Conservation (phyloP, 2,113 vertebrate genomes). For the Lamprotornis superbus region DNA sequence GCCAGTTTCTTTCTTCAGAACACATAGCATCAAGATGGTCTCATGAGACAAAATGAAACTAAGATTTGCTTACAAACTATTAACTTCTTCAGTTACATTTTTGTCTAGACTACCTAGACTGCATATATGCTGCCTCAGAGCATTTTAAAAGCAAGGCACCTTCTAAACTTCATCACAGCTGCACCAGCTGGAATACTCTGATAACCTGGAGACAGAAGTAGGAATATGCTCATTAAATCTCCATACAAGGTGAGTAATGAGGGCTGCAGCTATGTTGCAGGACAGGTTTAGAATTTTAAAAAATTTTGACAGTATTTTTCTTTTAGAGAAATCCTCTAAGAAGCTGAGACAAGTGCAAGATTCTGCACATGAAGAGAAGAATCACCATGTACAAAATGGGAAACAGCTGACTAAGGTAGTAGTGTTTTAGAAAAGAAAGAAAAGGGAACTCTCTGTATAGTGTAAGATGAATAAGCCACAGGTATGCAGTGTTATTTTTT, state of each 20-base stretch:
- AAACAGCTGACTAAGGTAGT: not conserved
- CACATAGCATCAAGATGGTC: not conserved
- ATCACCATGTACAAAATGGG: not conserved
- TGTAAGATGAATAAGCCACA: not conserved
- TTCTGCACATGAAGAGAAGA: not conserved
- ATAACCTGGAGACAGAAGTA: not conserved
- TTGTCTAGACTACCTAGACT: not conserved
- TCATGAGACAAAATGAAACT: not conserved
- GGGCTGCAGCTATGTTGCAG: not conserved
- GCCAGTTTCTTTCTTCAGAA: not conserved
- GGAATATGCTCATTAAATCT: not conserved
- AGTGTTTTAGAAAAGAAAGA: not conserved
- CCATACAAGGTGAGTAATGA: not conserved
- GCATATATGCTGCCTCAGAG: not conserved
- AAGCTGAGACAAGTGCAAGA: not conserved
- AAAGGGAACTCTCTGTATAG: not conserved
- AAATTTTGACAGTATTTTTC: not conserved
- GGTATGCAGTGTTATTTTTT: not conserved
- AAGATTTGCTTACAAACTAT: not conserved
- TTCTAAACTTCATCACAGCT: not conserved
- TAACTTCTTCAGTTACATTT: not conserved
- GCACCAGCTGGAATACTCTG: not conserved
- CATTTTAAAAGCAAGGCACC: not conserved
- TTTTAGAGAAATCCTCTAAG: not conserved
- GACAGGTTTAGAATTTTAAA: not conserved